Evolutionary conservation across 2,113 vertebrate genomes (phyloP).

Genomic region (Diphyllodes magnificus): DNA sequence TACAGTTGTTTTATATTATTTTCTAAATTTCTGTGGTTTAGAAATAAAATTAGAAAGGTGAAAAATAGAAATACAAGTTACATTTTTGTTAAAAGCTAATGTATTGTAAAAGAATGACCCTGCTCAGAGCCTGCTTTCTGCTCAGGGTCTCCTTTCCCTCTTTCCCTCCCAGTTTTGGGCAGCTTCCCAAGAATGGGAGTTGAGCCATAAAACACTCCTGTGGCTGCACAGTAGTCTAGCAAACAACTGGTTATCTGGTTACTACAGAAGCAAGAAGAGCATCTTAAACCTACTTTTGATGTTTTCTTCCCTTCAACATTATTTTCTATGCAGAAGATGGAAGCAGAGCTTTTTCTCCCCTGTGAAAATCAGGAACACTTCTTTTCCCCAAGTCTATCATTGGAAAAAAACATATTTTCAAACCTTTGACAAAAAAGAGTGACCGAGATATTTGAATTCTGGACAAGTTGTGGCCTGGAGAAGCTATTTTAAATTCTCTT

Average conservation of each 20-base stretch:
- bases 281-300: not conserved
- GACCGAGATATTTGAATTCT: not conserved
- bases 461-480: not conserved
- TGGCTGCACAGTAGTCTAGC: not conserved
- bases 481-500: not conserved
- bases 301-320: not conserved
- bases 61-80: not conserved
- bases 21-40: not conserved
- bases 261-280: not conserved
- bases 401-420: not conserved
- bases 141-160: not conserved
- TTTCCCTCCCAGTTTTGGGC: not conserved
- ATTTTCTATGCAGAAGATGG: not conserved
- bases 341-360: not conserved
- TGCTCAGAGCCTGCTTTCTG: not conserved
- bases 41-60: not conserved
- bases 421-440: not conserved
- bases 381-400: not conserved
- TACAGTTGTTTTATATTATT: not conserved
- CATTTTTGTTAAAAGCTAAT: not conserved
- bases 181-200: not conserved
- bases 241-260: not conserved
- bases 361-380: not conserved
- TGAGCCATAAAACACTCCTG: not conserved
- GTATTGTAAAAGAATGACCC: not conserved